Percentiles rank a stretch among this genome's conserved stretches.
phyloP scores from a whole-genome alignment of 2,113 vertebrate genomes.

The Rallus limicola region DNA sequence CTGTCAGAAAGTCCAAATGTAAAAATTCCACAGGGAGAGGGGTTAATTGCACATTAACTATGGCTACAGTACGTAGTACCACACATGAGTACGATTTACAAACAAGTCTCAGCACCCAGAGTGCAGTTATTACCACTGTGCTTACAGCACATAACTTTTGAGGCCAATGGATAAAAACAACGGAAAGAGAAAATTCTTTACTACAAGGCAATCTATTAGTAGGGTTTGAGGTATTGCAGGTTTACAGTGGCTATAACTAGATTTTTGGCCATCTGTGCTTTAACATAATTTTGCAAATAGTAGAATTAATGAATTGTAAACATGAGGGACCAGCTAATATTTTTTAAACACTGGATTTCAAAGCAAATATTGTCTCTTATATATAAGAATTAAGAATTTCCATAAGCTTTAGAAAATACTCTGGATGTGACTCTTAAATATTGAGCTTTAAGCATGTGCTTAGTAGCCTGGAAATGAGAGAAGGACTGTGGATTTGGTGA shows the following conservation, averaged over 20 bases:
- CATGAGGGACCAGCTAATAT: neutral
- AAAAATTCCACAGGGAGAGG: neutral
- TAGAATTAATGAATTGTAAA: neutral
- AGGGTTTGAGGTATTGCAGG: neutral
- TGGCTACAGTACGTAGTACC: neutral
- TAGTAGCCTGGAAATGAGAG: neutral
- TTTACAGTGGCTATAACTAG: neutral
- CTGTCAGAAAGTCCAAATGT: neutral
- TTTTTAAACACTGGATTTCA: neutral
- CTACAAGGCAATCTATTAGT: neutral
- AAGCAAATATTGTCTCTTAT: neutral
- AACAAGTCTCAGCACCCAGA: neutral
- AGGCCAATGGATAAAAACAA: neutral
- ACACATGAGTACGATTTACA: neutral
- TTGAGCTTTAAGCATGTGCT: neutral
- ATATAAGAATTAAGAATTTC: neutral
- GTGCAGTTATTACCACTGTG: neutral
- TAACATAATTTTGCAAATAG: neutral
- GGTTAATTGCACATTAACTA: neutral
- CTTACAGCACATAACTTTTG: fast-evolving
- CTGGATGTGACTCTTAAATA: neutral
- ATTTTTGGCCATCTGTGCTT: neutral
- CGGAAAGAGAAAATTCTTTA: neutral
- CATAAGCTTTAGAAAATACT: neutral
- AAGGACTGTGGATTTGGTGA: neutral